Base-by-base conservation (phyloP, 2,113 vertebrate species). In the Protomyctophum bolini region DNA sequence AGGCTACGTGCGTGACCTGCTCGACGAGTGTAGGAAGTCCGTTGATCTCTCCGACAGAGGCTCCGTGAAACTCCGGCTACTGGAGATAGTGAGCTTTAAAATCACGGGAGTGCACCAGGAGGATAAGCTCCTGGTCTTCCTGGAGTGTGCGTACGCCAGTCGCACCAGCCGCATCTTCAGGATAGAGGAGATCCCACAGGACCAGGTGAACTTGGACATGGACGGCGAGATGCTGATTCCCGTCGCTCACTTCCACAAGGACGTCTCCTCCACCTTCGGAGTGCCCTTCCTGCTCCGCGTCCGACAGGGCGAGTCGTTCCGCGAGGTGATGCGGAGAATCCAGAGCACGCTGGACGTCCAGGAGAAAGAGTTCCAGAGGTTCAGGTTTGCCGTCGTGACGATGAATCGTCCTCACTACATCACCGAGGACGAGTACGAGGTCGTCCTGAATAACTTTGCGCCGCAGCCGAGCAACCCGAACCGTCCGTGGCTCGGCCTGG, bases 41-140 rank as follows among this genome's bases (percentile, higher is more conserved):
- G 98, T 99, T 81, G 97, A 98, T 90, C 96, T 99, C 50, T 96
- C 96, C 33, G 97, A 98, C 88, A 98, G 95, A 87, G 95, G 97
- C 74, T 99, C 98, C 68, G 97, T 97, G 90, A 99, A 97, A 94
- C 94, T 99, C 87, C 96, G 98, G 94, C 96, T 99, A 93, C 95
- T 99, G 93, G 98, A 99, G 95, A 99, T 99, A 83, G 97, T 99
- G 93, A 99, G 98, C 95, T 99, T 98, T 95, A 99, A 99, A 95
- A 99, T 99, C 90, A 98, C 99, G 0, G 96, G 96, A 60, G 96
- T 98, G 90, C 98, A 99, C 92, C 97, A 99, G 91, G 98, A 99
- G 91, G 98, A 98, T 73, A 97, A 99, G 83, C 93, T 99, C 75
- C 92, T 99, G 95, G 98, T 99, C 93, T 99, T 86, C 97, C 97